phyloP scores from a whole-genome alignment of 1,140 invertebrate species.

The Cotesia vestalis region DNA sequence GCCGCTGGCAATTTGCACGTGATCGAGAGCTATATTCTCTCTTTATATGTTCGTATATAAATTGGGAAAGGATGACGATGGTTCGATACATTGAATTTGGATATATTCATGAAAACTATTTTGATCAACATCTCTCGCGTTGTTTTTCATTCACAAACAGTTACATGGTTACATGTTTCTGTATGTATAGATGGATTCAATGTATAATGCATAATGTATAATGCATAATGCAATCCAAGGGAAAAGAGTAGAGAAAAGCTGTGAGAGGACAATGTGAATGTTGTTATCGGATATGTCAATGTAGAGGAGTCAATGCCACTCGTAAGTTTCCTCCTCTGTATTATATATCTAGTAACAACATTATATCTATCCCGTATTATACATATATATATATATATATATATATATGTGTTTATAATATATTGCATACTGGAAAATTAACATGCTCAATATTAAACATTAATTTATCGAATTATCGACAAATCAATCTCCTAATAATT shows the following conservation, averaged over 20 bases:
- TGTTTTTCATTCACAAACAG: slow-evolving; percentile 13
- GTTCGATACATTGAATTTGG: slow-evolving; percentile 14
- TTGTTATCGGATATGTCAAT: slow-evolving; percentile 20
- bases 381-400: no score
- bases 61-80: background rate
- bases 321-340: background rate
- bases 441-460: no score
- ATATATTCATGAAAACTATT: slow-evolving; percentile 18
- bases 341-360: background rate
- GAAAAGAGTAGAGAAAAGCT: slow-evolving; percentile 21
- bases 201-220: slow-evolving; percentile 29
- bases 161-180: background rate
- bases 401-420: no score
- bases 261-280: slow-evolving; percentile 23
- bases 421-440: no score
- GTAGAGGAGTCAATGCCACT: slow-evolving; percentile 21
- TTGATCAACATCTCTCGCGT: slow-evolving; percentile 14
- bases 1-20: slow-evolving; percentile 9
- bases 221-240: slow-evolving; percentile 23
- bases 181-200: background rate
- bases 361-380: background rate
- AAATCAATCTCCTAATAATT: no score
- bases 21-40: background rate
- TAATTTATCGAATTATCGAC: no score
- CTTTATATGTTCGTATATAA: no score